Evolutionary conservation across 2,113 vertebrate species (phyloP).

Genomic region (Sclerurus mexicanus): DNA sequence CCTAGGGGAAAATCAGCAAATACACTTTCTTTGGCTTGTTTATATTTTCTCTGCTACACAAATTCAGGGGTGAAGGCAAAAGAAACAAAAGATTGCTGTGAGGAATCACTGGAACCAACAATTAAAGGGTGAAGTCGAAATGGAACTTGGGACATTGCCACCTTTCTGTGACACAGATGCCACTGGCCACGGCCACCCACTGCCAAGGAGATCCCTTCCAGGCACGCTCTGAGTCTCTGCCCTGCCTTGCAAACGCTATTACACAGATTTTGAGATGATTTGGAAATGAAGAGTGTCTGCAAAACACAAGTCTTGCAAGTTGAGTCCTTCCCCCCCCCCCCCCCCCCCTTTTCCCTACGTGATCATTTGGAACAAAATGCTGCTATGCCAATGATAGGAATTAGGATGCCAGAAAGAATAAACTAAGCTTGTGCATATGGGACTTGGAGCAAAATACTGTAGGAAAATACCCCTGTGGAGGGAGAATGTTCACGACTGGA

Average conservation of each 20-base stretch:
- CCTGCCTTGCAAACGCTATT: not conserved
- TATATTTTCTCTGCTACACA: not conserved
- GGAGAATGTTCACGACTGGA: not conserved
- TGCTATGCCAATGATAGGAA: not conserved
- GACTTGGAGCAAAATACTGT: not conserved
- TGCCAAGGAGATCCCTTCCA: not conserved
- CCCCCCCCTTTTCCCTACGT: not conserved
- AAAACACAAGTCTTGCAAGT: not conserved
- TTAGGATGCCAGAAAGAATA: too few relatives aligned
- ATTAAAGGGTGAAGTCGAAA: not conserved
- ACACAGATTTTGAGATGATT: fast-evolving
- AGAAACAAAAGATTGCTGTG: not conserved
- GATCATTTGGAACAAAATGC: not conserved
- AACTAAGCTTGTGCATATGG: not conserved
- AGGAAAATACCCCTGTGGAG: not conserved
- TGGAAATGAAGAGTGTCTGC: not conserved
- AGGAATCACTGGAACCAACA: not conserved
- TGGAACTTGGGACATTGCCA: not conserved
- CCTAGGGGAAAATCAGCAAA: not conserved
- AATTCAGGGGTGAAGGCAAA: fast-evolving
- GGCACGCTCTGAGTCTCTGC: not conserved
- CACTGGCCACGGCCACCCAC: not conserved
- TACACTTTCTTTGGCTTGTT: not conserved
- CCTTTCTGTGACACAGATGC: not conserved
- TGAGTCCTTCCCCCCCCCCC: too few relatives aligned